Evolutionary conservation across 2,113 vertebrate genomes (phyloP).

Genomic region (Pseudorectes ferrugineus): DNA sequence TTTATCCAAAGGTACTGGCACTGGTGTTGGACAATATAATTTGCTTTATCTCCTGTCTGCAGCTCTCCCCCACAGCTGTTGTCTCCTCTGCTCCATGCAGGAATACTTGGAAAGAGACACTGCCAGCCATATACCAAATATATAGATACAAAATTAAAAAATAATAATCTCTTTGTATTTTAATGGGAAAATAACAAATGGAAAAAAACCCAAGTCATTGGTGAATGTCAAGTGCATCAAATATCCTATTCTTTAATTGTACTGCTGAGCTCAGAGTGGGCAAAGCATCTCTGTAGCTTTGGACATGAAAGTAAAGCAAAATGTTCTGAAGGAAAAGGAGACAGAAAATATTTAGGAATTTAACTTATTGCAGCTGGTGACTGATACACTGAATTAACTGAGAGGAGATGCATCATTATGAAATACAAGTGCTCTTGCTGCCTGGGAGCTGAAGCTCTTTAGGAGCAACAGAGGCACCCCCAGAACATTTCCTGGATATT

Average conservation of each 20-base stretch:
- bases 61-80: background rate
- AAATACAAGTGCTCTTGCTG: background rate
- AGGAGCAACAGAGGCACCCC: background rate
- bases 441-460: background rate
- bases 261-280: background rate
- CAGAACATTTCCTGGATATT: background rate
- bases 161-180: background rate
- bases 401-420: background rate
- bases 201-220: accelerated
- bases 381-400: background rate
- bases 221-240: background rate
- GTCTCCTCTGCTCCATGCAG: background rate
- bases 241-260: background rate
- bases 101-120: background rate
- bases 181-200: background rate
- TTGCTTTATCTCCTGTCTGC: background rate
- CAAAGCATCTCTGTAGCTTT: background rate
- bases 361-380: background rate
- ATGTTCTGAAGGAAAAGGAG: background rate
- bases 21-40: background rate
- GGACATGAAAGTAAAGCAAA: background rate
- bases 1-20: background rate
- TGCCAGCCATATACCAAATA: background rate
- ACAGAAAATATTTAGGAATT: background rate
- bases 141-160: background rate